These are phyloP conservation scores for Aradophagus sp. DNA, from an alignment of 1,140 invertebrate genomes.

Conservation along the genomic window DNA sequence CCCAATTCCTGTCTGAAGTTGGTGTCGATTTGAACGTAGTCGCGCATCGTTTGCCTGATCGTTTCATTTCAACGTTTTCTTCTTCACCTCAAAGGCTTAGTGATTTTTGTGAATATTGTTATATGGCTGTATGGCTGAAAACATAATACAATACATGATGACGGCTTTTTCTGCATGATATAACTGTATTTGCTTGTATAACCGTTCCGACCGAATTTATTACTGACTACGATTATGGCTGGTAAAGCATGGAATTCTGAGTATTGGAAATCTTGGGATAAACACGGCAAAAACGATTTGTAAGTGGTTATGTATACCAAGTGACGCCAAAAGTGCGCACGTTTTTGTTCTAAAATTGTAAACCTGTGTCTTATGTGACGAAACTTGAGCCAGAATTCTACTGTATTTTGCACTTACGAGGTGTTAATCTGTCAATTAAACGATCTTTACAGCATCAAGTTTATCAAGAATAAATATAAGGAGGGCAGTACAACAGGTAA, in stretches of 20 bases:
- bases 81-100: too few species aligned
- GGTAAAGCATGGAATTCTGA: constrained; percentile 75
- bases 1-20: too few species aligned
- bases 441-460: constrained; percentile 74
- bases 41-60: too few species aligned
- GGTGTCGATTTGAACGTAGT: too few species aligned
- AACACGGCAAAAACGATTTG: constrained; percentile 80
- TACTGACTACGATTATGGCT: constrained; percentile 66
- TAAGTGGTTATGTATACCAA: constrained; percentile 74
- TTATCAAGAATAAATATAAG: constrained; percentile 73
- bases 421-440: constrained; percentile 66
- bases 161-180: too few species aligned
- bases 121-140: too few species aligned
- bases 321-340: constrained; percentile 62
- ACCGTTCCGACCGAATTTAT: constrained; percentile 60
- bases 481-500: constrained; percentile 72
- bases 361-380: constrained; percentile 57
- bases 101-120: too few species aligned
- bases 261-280: constrained; percentile 81
- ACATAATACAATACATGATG: too few species aligned
- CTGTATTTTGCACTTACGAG: constrained; percentile 65
- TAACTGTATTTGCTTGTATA: too few species aligned
- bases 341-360: constrained; percentile 62
- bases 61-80: too few species aligned
- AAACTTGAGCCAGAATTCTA: constrained; percentile 65